Conservation (phyloP, 2,113 vertebrate species). For the Picathartes gymnocephalus region DNA sequence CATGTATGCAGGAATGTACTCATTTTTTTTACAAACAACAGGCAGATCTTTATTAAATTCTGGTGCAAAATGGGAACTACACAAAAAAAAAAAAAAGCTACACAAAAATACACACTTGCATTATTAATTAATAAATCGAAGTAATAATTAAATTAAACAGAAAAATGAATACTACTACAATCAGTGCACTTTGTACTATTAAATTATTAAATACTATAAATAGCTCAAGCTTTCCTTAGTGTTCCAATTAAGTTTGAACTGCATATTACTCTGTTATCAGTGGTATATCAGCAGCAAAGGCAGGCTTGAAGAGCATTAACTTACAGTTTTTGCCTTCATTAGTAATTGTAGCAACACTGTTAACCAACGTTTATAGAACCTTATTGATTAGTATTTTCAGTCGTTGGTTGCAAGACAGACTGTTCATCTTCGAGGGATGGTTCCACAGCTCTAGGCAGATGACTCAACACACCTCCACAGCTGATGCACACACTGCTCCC, state of each 20-base stretch:
- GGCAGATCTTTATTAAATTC: background rate
- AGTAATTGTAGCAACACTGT: background rate
- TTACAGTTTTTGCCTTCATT: background rate
- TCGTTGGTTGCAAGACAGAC: background rate
- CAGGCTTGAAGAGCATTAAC: background rate
- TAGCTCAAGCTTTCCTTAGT: background rate
- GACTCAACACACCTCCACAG: background rate
- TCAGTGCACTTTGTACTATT: background rate
- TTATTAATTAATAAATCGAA: conserved; percentile 23
- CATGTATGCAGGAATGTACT: background rate
- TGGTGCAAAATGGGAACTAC: background rate
- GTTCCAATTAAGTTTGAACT: background rate
- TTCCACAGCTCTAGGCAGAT: background rate
- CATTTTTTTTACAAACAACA: background rate
- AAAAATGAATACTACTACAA: background rate
- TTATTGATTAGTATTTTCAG: background rate
- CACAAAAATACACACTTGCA: background rate
- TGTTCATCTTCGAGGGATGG: background rate
- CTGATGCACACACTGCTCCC: background rate
- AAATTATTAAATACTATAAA: conserved; percentile 5
- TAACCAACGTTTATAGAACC: background rate
- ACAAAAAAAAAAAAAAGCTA: background rate
- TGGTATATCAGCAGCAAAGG: background rate
- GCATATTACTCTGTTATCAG: background rate
- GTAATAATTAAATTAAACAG: background rate